These are phyloP conservation scores for Planococcus citri DNA, from an alignment of 1,140 invertebrate species.

Conservation along the genomic window DNA sequence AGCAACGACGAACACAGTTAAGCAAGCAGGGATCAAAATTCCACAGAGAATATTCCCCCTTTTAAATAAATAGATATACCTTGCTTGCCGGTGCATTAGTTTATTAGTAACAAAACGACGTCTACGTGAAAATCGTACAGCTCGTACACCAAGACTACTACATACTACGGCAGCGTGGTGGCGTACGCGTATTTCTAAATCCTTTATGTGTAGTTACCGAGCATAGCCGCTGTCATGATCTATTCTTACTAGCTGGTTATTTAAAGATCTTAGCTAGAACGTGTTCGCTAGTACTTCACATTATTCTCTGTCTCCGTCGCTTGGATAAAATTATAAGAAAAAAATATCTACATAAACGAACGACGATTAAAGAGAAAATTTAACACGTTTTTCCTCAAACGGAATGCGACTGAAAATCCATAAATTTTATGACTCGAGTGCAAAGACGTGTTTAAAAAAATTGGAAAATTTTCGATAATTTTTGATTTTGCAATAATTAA, in stretches of 20 bases:
- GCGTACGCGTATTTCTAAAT: neutral
- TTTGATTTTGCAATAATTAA: too few relatives aligned
- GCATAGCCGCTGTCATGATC: conserved; percentile 1
- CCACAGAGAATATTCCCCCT: neutral
- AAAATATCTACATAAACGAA: neutral
- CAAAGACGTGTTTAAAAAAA: too few relatives aligned
- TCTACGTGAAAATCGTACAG: too few relatives aligned
- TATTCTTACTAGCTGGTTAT: conserved; percentile 3
- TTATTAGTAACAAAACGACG: neutral
- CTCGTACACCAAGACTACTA: too few relatives aligned
- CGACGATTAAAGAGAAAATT: neutral
- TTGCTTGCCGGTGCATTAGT: too few relatives aligned
- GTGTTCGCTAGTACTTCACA: neutral
- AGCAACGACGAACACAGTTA: too few relatives aligned
- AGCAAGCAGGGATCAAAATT: neutral
- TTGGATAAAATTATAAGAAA: neutral
- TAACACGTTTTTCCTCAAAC: too few relatives aligned
- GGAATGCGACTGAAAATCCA: too few relatives aligned
- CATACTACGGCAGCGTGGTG: neutral
- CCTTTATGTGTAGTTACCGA: neutral
- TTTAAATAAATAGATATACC: neutral
- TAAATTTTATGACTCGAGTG: too few relatives aligned
- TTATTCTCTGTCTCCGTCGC: neutral
- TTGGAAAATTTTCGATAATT: too few relatives aligned
- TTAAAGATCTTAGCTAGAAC: neutral